Base-by-base conservation (phyloP, 1,140 invertebrate species). In the Drosophila azteca region DNA sequence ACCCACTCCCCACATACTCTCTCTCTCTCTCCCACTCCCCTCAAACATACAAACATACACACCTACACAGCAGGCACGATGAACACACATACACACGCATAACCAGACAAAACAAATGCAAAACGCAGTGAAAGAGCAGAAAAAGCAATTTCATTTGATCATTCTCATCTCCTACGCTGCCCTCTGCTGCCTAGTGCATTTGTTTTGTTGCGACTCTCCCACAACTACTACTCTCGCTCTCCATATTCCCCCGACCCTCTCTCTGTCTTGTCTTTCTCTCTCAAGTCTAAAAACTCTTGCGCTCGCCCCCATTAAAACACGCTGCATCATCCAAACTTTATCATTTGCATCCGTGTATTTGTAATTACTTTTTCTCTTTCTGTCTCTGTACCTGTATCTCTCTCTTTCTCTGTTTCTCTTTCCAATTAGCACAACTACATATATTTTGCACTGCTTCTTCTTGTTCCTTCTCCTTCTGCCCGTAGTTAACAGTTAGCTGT, bases 261-360 rank as follows among this genome's bases (percentile, higher is more conserved):
- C 43, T 67, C 64, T 76, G 72, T 80, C 72, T 67, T 60, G 5
- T 65, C 54, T 68, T 43, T 62, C 35, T 68, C 35, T 51, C 26
- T 35, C 58, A 53, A 26, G 45, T 66, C 64, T 46, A 26, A 46
- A 59, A 64, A 46, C 61, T 63, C 61, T 26, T 87, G 58, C 68
- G 65, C 61, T 81, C 81, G 79, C 79, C 50, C 52, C 53, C 69
- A 72, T 72, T 63, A 72, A 41, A 55, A 66, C 46, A 65, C 74
- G 58, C 79, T 82, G 75, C 60, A 81, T 78, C 79, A 83, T 83
- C 66, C 39, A 69, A 43, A 81, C 49, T 87, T 88, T 75, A 78
- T 87, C 65, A 82, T 87, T 88, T 87, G 82, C 82, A 87, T 88
- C 74, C 78, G 53, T 79, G 46, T 74, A 68, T 80, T 11, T 35